phyloP scores from a whole-genome alignment of 2,113 vertebrate species.

The Tenebrosternarchus preto region DNA sequence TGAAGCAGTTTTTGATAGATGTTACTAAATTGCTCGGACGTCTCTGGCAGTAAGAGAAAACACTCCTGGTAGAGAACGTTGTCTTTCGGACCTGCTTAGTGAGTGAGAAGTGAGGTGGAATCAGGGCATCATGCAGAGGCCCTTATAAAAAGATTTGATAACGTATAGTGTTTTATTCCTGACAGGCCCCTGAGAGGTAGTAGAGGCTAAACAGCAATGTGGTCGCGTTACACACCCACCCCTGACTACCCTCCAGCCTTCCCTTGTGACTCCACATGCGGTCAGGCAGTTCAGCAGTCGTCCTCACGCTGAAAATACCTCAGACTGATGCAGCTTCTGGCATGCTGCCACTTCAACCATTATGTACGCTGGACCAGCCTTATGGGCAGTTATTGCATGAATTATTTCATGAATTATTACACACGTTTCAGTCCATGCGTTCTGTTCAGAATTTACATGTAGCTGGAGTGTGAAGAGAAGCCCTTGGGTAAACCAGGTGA shows the following conservation, averaged over 20 bases:
- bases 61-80: neutral
- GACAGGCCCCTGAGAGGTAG: neutral
- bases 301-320: slow-evolving; percentile 14
- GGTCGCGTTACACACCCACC: neutral
- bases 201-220: no score
- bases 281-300: neutral
- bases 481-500: neutral
- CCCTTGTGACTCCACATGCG: slow-evolving; percentile 1
- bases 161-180: neutral
- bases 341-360: neutral
- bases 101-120: neutral
- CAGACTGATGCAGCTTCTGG: slow-evolving; percentile 5
- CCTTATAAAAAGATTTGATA: neutral
- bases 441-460: neutral
- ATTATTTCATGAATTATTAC: neutral
- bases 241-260: slow-evolving; percentile 4
- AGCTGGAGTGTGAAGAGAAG: neutral
- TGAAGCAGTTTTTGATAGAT: neutral
- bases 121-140: no score
- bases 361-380: neutral
- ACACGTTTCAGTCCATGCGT: neutral
- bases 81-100: no score
- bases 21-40: neutral
- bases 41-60: neutral
- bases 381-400: neutral